A percentile compares a stretch with the other conserved stretches of the same genome.
Evolutionary conservation across 2,888 invertebrate genomes (phyloP).

Genomic region (Drosophila histrio): DNA sequence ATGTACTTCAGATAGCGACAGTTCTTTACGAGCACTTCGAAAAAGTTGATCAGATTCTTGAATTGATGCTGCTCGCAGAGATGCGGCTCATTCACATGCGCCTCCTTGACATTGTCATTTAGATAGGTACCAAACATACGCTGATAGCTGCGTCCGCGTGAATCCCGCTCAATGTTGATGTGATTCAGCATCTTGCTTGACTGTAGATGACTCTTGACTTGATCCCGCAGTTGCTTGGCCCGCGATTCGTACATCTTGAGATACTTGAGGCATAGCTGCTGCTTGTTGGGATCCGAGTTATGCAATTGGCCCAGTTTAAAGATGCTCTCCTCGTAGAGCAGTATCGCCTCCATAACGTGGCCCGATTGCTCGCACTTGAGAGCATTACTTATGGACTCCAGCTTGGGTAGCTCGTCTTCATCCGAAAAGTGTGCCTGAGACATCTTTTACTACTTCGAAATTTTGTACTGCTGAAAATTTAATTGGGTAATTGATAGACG

Average conservation of each 20-base stretch:
- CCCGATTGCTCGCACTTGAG: constrained; percentile 66
- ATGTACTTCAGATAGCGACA: constrained; percentile 87
- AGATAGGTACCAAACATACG: constrained; percentile 91
- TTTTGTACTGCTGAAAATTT: background rate
- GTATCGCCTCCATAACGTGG: constrained; percentile 69
- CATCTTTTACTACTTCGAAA: constrained; percentile 18
- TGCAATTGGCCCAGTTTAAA: constrained; percentile 71
- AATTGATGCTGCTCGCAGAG: constrained; percentile 92
- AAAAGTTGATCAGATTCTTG: constrained; percentile 92
- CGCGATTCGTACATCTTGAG: constrained; percentile 90
- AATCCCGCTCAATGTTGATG: constrained; percentile 89
- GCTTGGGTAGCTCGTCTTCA: constrained; percentile 45
- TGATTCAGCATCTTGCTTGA: constrained; percentile 90
- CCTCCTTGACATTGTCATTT: constrained; percentile 88
- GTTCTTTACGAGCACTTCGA: constrained; percentile 90
- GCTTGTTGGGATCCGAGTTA: constrained; percentile 85
- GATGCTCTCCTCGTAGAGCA: constrained; percentile 68
- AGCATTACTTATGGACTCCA: constrained; percentile 53
- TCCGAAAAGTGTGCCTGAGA: constrained; percentile 35
- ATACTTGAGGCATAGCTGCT: constrained; percentile 82
- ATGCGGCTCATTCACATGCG: constrained; percentile 93
- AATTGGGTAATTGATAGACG: background rate
- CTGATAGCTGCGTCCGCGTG: constrained; percentile 91
- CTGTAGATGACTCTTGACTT: constrained; percentile 88
- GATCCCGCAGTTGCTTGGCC: constrained; percentile 90